Evolutionary conservation across 1,140 invertebrate genomes (phyloP).

Genomic region (Drosophila pruinosa): DNA sequence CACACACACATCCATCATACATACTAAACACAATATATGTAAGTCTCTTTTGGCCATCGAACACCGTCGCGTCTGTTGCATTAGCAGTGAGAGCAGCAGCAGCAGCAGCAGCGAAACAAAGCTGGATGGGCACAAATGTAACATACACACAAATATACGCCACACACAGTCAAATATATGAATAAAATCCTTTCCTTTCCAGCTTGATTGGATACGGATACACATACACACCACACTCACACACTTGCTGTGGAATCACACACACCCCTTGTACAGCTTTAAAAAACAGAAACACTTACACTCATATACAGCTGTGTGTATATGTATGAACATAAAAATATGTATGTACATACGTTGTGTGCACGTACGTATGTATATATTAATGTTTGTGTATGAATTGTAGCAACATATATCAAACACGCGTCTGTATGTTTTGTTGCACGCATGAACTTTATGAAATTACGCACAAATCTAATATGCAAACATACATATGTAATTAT

Average conservation of each 20-base stretch:
- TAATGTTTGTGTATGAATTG: constrained; percentile 5
- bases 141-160: neutral
- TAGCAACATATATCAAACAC: constrained; percentile 7
- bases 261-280: constrained; percentile 25
- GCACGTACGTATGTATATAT: neutral
- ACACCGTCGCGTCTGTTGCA: constrained; percentile 9
- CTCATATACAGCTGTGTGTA: neutral
- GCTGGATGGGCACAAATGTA: constrained; percentile 1
- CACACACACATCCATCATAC: constrained; percentile 3
- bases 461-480: constrained; percentile 18
- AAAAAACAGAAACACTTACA: constrained; percentile 19
- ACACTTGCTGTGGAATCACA: constrained; percentile 19
- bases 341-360: neutral
- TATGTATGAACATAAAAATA: neutral
- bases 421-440: constrained; percentile 17
- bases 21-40: constrained; percentile 1
- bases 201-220: constrained; percentile 14
- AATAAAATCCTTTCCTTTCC: constrained; percentile 32
- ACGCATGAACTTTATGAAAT: constrained; percentile 13
- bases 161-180: constrained; percentile 1
- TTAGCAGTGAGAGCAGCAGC: neutral
- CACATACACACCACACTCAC: constrained; percentile 5
- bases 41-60: constrained; percentile 13
- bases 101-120: constrained; percentile 6
- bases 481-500: constrained; percentile 7